These are phyloP conservation scores for Alethe castanea DNA, from an alignment of 2,113 vertebrate genomes.

Conservation along the genomic window DNA sequence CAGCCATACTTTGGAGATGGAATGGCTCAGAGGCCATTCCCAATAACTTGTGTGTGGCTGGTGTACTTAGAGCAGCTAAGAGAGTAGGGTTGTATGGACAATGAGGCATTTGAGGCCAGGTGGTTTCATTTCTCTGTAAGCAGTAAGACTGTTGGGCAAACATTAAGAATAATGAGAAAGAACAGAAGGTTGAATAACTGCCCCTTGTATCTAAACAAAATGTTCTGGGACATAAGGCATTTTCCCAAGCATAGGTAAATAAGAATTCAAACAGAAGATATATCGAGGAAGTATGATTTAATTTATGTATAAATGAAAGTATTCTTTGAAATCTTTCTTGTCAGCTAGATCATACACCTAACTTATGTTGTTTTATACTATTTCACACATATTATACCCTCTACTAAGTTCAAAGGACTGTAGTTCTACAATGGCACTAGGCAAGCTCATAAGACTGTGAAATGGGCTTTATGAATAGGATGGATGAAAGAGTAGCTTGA, in stretches of 20 bases:
- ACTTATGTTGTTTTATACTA: neutral
- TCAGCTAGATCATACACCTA: neutral
- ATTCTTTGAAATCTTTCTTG: neutral
- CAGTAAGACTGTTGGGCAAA: neutral
- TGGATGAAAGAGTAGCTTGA: neutral
- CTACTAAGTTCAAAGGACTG: neutral
- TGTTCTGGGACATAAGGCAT: neutral
- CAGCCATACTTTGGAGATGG: neutral
- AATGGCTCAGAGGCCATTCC: neutral
- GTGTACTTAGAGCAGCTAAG: neutral
- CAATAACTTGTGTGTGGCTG: neutral
- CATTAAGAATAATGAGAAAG: neutral
- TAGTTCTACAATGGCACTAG: neutral
- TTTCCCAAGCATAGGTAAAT: neutral
- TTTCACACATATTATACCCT: neutral
- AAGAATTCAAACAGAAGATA: neutral
- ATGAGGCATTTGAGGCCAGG: fast-evolving
- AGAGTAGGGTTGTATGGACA: neutral
- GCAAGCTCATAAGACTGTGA: neutral
- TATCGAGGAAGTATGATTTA: neutral
- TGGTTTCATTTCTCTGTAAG: neutral
- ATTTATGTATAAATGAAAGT: neutral
- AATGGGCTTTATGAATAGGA: neutral
- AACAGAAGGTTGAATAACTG: neutral
- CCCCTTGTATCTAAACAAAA: neutral